Evolutionary conservation across 1,140 invertebrate species (phyloP).

Genomic region (Proales similis): DNA sequence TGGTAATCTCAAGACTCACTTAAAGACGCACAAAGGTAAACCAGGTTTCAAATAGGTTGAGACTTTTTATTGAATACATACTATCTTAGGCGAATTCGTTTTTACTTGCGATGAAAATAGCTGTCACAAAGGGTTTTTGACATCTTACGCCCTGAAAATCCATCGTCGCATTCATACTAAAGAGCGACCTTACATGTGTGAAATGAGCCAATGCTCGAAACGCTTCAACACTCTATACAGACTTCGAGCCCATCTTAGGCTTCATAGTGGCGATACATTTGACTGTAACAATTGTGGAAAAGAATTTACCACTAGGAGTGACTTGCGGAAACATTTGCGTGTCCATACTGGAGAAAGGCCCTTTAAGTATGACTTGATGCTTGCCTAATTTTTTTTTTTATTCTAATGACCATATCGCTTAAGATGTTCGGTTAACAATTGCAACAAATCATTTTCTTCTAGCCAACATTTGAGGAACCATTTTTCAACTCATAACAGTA

Average conservation of each 20-base stretch:
- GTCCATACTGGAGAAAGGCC: conserved; percentile 79
- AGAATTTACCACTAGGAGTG: conserved; percentile 84
- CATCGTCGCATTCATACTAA: conserved; percentile 89
- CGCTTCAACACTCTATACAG: conserved; percentile 89
- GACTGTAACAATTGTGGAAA: conserved; percentile 81
- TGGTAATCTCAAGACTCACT: conserved; percentile 84
- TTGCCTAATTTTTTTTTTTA: conserved; percentile 60
- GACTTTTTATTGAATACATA: conserved; percentile 15
- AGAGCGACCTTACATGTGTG: conserved; percentile 77
- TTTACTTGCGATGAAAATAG: conserved; percentile 78
- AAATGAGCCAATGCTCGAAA: conserved; percentile 70
- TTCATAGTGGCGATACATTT: conserved; percentile 90
- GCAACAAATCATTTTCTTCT: conserved; percentile 81
- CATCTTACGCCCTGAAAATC: conserved; percentile 85
- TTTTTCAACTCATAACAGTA: conserved; percentile 64
- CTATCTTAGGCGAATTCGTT: conserved; percentile 72
- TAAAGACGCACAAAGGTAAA: conserved; percentile 88
- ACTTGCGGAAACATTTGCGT: conserved; percentile 81
- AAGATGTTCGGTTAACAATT: conserved; percentile 71
- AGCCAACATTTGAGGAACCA: conserved; percentile 87
- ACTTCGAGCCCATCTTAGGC: conserved; percentile 77
- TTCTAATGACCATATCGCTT: background rate
- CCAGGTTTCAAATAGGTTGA: conserved; percentile 27
- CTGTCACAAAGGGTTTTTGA: conserved; percentile 86
- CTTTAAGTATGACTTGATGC: conserved; percentile 61